Evolutionary conservation across 2,888 invertebrate genomes (phyloP).

Genomic region (Aromia moschata): DNA sequence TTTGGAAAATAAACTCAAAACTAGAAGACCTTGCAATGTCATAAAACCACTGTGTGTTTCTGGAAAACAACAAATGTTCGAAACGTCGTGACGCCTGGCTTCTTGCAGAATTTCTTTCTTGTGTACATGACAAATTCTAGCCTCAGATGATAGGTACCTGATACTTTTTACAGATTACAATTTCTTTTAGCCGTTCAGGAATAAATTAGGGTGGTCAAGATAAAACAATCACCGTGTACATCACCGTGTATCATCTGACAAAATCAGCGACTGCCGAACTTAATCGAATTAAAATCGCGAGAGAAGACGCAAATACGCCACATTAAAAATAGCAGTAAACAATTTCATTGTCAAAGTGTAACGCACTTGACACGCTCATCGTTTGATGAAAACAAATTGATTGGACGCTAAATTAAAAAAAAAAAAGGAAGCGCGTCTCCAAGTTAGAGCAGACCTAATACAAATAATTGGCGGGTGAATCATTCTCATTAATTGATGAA

Average conservation of each 20-base stretch:
- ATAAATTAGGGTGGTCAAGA: too few relatives aligned
- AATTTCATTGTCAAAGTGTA: constrained; percentile 31
- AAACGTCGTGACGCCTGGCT: too few relatives aligned
- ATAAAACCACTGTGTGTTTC: too few relatives aligned
- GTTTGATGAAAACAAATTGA: constrained; percentile 25
- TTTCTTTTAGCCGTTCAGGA: too few relatives aligned
- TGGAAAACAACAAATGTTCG: too few relatives aligned
- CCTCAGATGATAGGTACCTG: too few relatives aligned
- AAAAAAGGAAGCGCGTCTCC: constrained; percentile 17
- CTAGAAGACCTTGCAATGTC: too few relatives aligned
- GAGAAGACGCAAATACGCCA: not conserved
- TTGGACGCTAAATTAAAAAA: constrained; percentile 3
- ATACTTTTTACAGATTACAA: too few relatives aligned
- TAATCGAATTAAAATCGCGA: not conserved
- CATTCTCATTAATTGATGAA: constrained; percentile 27
- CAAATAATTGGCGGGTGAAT: constrained; percentile 20
- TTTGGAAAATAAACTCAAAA: too few relatives aligned
- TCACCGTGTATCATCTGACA: not conserved
- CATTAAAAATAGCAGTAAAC: constrained; percentile 14
- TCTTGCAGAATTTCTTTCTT: too few relatives aligned
- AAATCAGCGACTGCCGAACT: not conserved
- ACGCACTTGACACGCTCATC: constrained; percentile 20
- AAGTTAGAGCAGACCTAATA: not conserved
- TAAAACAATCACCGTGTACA: not conserved
- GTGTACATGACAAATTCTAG: too few relatives aligned